Base-by-base conservation (phyloP, 2,797 vertebrate species). In the Glossophaga mutica region DNA sequence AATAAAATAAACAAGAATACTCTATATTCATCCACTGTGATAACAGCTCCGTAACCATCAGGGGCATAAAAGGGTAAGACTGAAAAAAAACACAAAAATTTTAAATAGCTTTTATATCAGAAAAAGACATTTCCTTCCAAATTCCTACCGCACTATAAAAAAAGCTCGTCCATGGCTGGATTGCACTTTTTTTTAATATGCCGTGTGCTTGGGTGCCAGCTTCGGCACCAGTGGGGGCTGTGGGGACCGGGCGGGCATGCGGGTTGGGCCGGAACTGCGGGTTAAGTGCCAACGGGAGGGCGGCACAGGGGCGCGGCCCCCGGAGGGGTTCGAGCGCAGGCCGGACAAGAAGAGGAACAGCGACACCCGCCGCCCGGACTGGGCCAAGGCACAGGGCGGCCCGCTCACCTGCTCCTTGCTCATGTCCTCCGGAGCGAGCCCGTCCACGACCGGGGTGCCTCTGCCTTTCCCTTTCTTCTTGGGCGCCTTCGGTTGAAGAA, bases 381-480 rank as follows among this genome's bases (percentile, higher is more conserved):
- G 2, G 32, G 14, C 59, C 37, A 0, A 2, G 9, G 26, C 83
- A 3, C 68, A 5, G 6, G 79, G 37, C 11, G 3, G 1, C 44
- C 46, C 5, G 10, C 95, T 92, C 97, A 99, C 99, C 99, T 99
- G 98, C 87, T 99, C 99, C 94, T 97, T 99, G 55, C 82, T 98
- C 99, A 99, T 99, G 48, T 99, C 98, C 39, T 98, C 96, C 0
- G 98, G 98, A 22, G 98, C 87, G 2, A 98, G 21, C 3, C 79
- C 98, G 82, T 99, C 99, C 15, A 98, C 98, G 44, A 98, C 79
- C 0, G 96, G 82, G 0, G 91, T 83, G 18, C 81, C 97, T 94
- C 98, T 98, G 48, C 97, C 94, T 94, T 98, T 95, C 42, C 96
- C 97, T 94, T 98, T 99, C 98, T 98, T 98, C 98, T 99, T 99